Evolutionary conservation across 2,113 vertebrate genomes (phyloP), one percentile per base, ranked within the genome.

Genomic region (Neotragus moschatus): DNA sequence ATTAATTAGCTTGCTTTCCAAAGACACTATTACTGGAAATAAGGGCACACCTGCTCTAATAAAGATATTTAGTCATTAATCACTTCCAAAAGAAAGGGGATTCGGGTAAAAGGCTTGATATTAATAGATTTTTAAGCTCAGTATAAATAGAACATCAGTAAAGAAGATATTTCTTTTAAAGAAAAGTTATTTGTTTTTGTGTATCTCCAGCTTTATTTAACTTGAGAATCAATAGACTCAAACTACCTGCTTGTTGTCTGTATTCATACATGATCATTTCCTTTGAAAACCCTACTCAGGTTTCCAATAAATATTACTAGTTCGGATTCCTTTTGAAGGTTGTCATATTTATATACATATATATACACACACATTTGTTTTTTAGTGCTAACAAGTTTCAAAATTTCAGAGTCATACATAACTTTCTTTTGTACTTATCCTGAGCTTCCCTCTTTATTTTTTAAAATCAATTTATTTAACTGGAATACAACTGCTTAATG

Each of bases 1-100:
- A 91, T 88, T 79, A 91, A 61, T 85, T 80, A 97, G 86, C 82
- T 91, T 86, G 63, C 33, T 96, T 51, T 96, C 91, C 88, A 95
- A 73, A 95, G 75, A 66, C 70, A 87, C 53, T 49, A 14, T 56
- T 81, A 85, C 60, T 79, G 55, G 53, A 94, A 94, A 92, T 70
- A 92, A 96, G 61, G 88, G 66, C 21, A 47, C 25, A 70, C 80
- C 39, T 96, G 84, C 60, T 82, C 96, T 79, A 63, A 91, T 80
- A 93, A 91, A 96, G 53, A 90, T 14, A 56, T 49, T 90, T 25
- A 89, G 79, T 84, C 39, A 58, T 93, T 60, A 84, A 82, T 90
- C 43, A 87, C 53, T 91, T 91, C 88, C 33, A 90, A 45, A 14
- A 91, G 60, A 84, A 94, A 58, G 53, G 30, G n/a, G 14, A 61